Percentiles rank a stretch among this genome's conserved stretches.
These are phyloP conservation scores for Elaeidobius kamerunicus DNA, from an alignment of 2,888 invertebrate species.

Conservation along the genomic window DNA sequence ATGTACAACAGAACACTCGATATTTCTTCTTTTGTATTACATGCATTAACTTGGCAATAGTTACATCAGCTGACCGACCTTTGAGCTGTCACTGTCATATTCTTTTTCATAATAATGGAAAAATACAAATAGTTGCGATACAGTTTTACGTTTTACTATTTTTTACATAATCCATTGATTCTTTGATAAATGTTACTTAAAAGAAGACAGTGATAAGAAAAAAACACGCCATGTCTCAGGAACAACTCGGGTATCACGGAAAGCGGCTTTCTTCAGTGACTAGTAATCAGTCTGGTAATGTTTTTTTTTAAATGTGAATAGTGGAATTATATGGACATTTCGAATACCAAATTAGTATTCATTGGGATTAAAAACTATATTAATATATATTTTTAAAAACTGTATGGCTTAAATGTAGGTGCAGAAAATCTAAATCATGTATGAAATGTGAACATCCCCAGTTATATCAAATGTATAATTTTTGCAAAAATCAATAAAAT, in stretches of 20 bases:
- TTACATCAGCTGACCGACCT: not conserved
- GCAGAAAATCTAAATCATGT: no score
- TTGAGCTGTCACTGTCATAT: not conserved
- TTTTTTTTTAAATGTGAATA: not conserved
- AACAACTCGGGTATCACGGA: not conserved
- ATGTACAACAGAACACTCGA: no score
- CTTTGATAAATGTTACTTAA: not conserved
- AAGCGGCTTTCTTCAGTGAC: not conserved
- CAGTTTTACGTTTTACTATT: not conserved
- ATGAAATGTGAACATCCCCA: no score
- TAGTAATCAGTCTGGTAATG: slow-evolving; percentile 1
- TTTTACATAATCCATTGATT: not conserved
- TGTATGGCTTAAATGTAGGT: no score
- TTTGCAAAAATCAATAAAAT: no score
- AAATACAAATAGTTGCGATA: not conserved
- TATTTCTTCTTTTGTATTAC: not conserved
- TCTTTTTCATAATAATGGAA: not conserved
- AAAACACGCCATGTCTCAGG: not conserved
- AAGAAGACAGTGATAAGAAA: not conserved
- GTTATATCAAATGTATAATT: no score
- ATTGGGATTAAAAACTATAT: no score
- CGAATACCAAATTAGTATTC: no score
- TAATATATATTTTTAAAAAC: not conserved
- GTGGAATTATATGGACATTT: no score
- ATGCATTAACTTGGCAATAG: not conserved